Percentiles rank a stretch among this genome's conserved stretches.
These are phyloP conservation scores for Ovis canadensis DNA, from an alignment of 2,113 vertebrate genomes.

Conservation along the genomic window DNA sequence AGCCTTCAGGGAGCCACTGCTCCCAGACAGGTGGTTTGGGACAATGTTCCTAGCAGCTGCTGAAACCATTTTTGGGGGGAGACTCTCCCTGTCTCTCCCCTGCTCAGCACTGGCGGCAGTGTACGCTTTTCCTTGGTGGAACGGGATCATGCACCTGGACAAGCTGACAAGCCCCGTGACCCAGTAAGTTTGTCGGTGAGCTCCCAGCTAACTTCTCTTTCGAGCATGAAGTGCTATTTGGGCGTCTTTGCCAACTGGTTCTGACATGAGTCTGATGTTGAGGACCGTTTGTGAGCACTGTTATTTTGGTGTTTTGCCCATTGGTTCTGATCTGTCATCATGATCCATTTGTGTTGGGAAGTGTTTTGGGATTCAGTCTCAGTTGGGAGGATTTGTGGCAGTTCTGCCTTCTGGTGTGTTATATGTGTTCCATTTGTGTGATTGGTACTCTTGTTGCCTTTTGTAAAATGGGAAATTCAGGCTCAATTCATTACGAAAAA, in stretches of 20 bases:
- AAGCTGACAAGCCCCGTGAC: background rate
- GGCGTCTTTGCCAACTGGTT: background rate
- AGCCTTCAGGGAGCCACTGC: accelerated
- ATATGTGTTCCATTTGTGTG: background rate
- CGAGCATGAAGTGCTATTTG: background rate
- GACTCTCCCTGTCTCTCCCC: background rate
- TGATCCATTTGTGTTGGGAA: no score
- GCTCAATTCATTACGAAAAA: background rate
- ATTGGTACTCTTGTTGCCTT: background rate
- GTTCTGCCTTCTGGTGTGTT: background rate
- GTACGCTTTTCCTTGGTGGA: background rate
- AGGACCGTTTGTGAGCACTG: background rate
- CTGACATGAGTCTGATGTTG: background rate
- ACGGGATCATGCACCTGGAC: background rate
- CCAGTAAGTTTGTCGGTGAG: background rate
- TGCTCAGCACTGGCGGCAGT: background rate
- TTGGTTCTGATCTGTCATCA: background rate
- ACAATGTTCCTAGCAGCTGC: background rate
- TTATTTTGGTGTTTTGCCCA: background rate
- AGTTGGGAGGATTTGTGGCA: background rate
- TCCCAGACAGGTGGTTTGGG: background rate
- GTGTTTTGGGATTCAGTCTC: background rate
- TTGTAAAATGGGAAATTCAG: background rate
- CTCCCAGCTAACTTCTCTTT: background rate
- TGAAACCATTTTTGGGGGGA: accelerated